Percentiles rank a stretch among this genome's conserved stretches.
These are phyloP conservation scores for Agrotis ipsilon DNA, from an alignment of 2,888 invertebrate genomes.

Conservation along the genomic window DNA sequence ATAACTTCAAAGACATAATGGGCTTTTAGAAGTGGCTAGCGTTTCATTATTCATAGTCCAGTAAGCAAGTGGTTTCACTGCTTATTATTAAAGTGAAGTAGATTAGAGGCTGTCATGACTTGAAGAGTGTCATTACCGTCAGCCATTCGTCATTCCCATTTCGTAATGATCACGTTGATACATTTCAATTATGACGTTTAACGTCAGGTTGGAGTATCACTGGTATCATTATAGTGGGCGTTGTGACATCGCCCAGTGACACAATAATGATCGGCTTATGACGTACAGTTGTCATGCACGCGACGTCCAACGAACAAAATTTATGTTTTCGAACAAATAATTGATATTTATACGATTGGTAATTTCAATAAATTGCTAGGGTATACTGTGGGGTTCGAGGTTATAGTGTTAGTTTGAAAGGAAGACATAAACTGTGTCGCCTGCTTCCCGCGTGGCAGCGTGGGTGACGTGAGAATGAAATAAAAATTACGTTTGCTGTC, in stretches of 20 bases:
- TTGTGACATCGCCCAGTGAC: slow-evolving; percentile 66
- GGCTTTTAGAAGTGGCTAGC: slow-evolving; percentile 33
- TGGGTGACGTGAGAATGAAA: slow-evolving; percentile 42
- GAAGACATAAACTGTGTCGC: slow-evolving; percentile 59
- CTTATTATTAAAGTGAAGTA: slow-evolving; percentile 42
- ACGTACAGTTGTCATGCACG: slow-evolving; percentile 66
- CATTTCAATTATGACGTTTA: slow-evolving; percentile 66
- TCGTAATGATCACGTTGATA: slow-evolving; percentile 59
- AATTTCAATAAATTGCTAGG: slow-evolving; percentile 57
- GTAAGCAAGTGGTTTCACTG: slow-evolving; percentile 39
- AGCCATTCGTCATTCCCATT: slow-evolving; percentile 51
- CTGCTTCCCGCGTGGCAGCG: slow-evolving; percentile 24
- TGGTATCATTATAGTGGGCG: slow-evolving; percentile 66
- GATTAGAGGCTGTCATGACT: slow-evolving; percentile 29
- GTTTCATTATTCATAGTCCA: slow-evolving; percentile 47
- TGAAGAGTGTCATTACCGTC: slow-evolving; percentile 57
- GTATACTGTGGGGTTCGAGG: slow-evolving; percentile 42
- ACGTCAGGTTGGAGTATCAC: slow-evolving; percentile 51
- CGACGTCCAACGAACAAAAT: slow-evolving; percentile 63
- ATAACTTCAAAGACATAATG: slow-evolving; percentile 45
- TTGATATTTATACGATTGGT: slow-evolving; percentile 63
- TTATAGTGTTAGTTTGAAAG: slow-evolving; percentile 54
- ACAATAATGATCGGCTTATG: slow-evolving; percentile 62
- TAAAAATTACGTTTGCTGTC: slow-evolving; percentile 55
- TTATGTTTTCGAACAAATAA: slow-evolving; percentile 59